Evolutionary conservation across 2,113 vertebrate species (phyloP).

Genomic region (Illadopsis cleaveri): DNA sequence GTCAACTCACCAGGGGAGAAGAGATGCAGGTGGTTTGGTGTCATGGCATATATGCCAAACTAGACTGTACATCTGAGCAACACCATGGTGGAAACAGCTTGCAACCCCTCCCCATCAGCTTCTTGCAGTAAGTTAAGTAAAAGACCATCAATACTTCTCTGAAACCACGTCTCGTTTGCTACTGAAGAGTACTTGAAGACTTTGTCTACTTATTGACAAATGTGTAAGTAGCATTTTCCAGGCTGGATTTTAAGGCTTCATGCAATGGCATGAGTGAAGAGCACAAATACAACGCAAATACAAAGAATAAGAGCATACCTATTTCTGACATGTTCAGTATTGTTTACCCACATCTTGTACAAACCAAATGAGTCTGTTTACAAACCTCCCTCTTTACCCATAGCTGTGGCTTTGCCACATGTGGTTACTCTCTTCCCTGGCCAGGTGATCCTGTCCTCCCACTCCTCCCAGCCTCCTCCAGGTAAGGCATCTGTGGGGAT

Average conservation of each 20-base stretch:
- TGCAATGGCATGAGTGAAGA: background rate
- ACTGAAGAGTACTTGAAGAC: background rate
- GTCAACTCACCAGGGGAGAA: background rate
- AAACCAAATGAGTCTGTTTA: background rate
- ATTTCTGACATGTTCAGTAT: background rate
- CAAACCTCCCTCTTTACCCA: background rate
- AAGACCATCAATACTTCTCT: background rate
- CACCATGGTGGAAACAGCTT: background rate
- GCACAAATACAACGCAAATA: background rate
- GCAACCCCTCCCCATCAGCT: background rate
- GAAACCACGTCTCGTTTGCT: background rate
- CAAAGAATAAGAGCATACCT: background rate
- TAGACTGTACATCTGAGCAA: background rate
- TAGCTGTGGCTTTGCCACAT: background rate
- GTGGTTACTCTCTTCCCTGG: background rate
- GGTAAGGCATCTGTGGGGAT: background rate
- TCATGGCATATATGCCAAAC: background rate
- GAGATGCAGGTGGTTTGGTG: background rate
- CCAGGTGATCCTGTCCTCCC: background rate
- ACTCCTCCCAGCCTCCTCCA: background rate
- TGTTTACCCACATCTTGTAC: background rate
- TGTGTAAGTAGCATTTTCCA: background rate
- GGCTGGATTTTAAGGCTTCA: background rate
- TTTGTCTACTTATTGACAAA: background rate
- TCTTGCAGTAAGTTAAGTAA: background rate